Conservation (phyloP, 2,888 invertebrate species). For the Mellilla xanthometata region DNA sequence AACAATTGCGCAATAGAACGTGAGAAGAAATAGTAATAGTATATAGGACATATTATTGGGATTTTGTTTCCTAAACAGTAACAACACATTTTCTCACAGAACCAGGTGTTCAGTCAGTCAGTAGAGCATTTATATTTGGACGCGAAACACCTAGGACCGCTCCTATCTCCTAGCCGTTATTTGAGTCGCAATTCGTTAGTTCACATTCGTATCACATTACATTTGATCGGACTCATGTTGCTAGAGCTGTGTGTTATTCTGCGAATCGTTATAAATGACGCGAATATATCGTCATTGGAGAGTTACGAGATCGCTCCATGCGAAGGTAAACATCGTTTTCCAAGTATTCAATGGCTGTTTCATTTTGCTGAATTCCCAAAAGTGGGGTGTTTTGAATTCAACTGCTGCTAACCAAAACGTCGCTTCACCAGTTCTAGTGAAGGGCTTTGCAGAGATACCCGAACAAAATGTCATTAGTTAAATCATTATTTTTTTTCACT, state of each 20-base stretch:
- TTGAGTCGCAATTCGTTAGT: too few species aligned
- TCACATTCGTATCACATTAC: too few species aligned
- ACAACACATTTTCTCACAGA: not conserved
- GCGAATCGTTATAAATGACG: constrained; percentile 42
- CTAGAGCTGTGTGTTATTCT: constrained; percentile 43
- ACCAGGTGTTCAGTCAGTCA: too few species aligned
- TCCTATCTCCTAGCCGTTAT: too few species aligned
- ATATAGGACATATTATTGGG: too few species aligned
- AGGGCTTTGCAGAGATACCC: not conserved
- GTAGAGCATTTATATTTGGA: too few species aligned
- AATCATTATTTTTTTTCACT: constrained; percentile 28
- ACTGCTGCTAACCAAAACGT: not conserved
- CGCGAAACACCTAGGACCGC: too few species aligned
- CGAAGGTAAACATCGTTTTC: constrained; percentile 40
- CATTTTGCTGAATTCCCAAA: not conserved
- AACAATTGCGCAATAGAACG: too few species aligned
- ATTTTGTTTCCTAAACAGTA: constrained; percentile 5
- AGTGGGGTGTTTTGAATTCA: not conserved
- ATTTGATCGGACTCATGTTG: constrained; percentile 27
- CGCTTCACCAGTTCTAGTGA: not conserved
- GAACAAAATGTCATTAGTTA: constrained; percentile 27
- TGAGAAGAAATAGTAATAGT: too few species aligned
- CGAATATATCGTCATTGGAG: constrained; percentile 34
- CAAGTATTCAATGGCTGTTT: not conserved
- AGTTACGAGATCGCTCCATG: constrained; percentile 31